phyloP scores from a whole-genome alignment of 2,113 vertebrate species.

The Zapus hudsonius region DNA sequence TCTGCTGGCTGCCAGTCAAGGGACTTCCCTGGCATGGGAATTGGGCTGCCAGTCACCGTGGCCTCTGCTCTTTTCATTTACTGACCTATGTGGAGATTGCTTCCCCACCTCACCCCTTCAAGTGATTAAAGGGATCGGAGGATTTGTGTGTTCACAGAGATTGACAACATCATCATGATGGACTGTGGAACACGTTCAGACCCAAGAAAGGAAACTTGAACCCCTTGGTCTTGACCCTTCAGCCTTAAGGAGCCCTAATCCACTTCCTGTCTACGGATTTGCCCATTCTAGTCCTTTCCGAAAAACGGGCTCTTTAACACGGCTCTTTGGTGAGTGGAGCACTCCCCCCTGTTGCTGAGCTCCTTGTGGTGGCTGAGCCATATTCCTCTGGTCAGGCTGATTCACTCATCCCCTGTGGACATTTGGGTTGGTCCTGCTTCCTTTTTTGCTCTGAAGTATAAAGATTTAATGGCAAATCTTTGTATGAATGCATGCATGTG shows the following conservation, averaged over 20 bases:
- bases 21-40: not conserved
- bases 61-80: not conserved
- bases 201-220: not conserved
- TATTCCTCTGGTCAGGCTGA: not conserved
- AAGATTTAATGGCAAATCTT: not conserved
- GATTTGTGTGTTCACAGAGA: not conserved
- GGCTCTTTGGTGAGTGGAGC: not conserved
- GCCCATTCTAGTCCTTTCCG: not conserved
- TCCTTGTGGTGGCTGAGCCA: not conserved
- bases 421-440: not conserved
- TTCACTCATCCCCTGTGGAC: not conserved
- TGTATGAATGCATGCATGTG: not conserved
- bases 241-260: not conserved
- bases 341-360: not conserved
- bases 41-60: not conserved
- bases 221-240: not conserved
- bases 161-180: not conserved
- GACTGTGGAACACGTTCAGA: not conserved
- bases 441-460: not conserved
- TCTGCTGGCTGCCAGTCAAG: not conserved
- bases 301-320: not conserved
- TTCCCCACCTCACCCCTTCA: not conserved
- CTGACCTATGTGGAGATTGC: not conserved
- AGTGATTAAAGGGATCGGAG: not conserved
- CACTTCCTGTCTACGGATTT: not conserved